phyloP scores from a whole-genome alignment of 1,140 invertebrate genomes.

The Sycobia sp. region DNA sequence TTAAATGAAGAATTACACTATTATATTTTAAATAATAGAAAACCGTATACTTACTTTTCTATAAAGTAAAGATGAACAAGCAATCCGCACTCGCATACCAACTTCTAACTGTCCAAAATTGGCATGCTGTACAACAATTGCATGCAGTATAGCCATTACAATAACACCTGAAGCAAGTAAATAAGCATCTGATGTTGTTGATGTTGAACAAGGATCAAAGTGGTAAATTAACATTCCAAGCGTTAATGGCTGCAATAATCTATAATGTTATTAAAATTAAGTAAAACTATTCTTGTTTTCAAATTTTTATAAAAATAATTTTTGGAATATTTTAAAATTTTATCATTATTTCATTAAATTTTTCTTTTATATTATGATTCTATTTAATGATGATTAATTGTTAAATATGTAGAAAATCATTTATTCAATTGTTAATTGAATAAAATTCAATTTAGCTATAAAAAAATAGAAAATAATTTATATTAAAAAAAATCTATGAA shows the following conservation, averaged over 20 bases:
- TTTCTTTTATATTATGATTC: not conserved
- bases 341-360: not conserved
- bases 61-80: conserved; percentile 64
- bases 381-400: not conserved
- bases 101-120: conserved; percentile 56
- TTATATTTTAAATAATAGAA: too few relatives aligned
- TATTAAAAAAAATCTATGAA: not conserved
- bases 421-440: too few relatives aligned
- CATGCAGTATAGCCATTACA: conserved; percentile 51
- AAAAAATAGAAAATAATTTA: too few relatives aligned
- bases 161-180: conserved; percentile 58
- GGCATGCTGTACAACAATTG: conserved; percentile 56
- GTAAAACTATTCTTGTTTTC: too few relatives aligned
- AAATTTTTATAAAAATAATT: too few relatives aligned
- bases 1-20: too few relatives aligned
- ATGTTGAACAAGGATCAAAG: conserved; percentile 54
- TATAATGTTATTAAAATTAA: conserved; percentile 29
- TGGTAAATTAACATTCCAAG: conserved; percentile 59
- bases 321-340: too few relatives aligned
- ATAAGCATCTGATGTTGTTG: conserved; percentile 53
- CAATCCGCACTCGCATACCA: conserved; percentile 64
- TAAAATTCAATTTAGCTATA: too few relatives aligned
- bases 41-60: conserved; percentile 56
- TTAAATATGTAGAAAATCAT: not conserved
- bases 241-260: conserved; percentile 53